Conservation (phyloP, 1,140 invertebrate genomes). For the Choristoneura fumiferana region DNA sequence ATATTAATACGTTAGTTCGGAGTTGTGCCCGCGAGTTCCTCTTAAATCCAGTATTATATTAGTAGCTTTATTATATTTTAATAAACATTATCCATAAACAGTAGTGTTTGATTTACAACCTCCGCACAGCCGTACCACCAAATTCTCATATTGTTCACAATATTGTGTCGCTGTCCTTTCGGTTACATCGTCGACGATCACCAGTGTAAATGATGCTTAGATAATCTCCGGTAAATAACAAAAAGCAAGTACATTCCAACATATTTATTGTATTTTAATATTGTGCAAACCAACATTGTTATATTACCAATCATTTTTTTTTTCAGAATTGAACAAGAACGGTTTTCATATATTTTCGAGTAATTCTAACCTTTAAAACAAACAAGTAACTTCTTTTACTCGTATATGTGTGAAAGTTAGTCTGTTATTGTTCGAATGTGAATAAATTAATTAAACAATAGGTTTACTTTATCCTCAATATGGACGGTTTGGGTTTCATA, state of each 20-base stretch:
- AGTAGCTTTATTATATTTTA: neutral
- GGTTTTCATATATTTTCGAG: neutral
- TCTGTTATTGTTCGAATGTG: neutral
- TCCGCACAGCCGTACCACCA: neutral
- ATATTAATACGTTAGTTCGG: neutral
- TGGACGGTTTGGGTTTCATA: too few species aligned
- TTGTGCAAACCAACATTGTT: too few species aligned
- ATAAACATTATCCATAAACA: neutral
- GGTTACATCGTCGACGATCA: neutral
- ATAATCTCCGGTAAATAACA: neutral
- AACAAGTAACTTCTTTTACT: too few species aligned
- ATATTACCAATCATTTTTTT: too few species aligned
- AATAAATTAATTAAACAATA: neutral
- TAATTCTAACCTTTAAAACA: neutral
- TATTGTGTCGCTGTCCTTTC: conserved; percentile 4
- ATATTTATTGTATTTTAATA: neutral
- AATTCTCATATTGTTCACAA: neutral
- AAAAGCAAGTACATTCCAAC: conserved; percentile 28
- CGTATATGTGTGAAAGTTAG: too few species aligned
- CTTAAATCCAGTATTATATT: conserved; percentile 8
- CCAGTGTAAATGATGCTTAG: conserved; percentile 5
- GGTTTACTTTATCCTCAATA: too few species aligned
- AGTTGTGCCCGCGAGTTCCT: conserved; percentile 4
- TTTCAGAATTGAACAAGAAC: neutral
- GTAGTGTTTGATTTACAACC: conserved; percentile 3